phyloP scores from a whole-genome alignment of 1,140 invertebrate species.

The Galendromus occidentalis region DNA sequence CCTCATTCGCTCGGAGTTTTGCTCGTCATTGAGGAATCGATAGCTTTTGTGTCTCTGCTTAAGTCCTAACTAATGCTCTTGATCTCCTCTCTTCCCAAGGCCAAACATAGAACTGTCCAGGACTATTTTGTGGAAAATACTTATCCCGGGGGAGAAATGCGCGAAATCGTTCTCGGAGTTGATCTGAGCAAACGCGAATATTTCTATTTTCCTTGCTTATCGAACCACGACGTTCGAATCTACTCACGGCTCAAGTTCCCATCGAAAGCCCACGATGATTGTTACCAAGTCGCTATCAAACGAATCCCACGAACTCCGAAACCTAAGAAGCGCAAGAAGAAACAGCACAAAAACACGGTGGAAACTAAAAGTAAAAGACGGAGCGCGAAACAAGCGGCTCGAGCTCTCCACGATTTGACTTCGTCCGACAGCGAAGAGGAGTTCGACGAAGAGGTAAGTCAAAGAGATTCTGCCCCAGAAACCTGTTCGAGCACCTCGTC shows the following conservation, averaged over 20 bases:
- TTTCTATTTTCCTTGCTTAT: conserved; percentile 1
- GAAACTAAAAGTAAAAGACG: neutral
- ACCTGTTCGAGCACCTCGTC: no score
- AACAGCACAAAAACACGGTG: neutral
- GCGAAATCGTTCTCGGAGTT: neutral
- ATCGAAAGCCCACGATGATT: neutral
- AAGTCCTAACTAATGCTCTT: neutral
- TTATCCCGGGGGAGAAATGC: neutral
- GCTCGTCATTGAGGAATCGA: neutral
- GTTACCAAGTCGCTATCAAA: conserved; percentile 2
- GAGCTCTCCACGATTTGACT: neutral
- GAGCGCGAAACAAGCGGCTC: neutral
- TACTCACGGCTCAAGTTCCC: neutral
- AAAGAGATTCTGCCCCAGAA: neutral
- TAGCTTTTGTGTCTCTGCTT: neutral
- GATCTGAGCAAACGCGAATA: neutral
- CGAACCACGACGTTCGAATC: conserved; percentile 2
- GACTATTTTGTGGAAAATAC: conserved; percentile 6
- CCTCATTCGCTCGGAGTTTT: neutral
- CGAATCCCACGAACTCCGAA: neutral
- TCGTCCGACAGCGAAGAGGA: neutral
- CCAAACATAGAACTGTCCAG: neutral
- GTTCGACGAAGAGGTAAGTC: conserved; percentile 1
- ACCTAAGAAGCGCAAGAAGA: neutral
- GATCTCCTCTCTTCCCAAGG: neutral